phyloP scores from a whole-genome alignment of 2,797 vertebrate species.

The Cheirogaleus major region DNA sequence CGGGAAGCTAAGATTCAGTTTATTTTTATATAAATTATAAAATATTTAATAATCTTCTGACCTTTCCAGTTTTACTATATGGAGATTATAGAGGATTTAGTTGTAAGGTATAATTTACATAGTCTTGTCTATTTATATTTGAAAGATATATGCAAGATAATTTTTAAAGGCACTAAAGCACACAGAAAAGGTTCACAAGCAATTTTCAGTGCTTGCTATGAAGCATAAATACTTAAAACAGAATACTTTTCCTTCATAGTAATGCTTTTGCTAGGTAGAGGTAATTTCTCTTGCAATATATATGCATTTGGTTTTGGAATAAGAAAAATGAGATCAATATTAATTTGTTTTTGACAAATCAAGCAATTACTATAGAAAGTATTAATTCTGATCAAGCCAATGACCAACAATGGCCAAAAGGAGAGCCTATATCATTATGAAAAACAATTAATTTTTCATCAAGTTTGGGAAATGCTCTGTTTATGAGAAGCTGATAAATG shows the following conservation, averaged over 20 bases:
- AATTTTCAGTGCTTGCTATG: neutral
- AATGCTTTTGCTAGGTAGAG: neutral
- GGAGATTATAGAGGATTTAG: conserved; percentile 1
- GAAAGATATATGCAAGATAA: neutral
- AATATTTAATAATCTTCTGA: conserved; percentile 57
- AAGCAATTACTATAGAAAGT: neutral
- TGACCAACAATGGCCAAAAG: neutral
- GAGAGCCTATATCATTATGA: neutral
- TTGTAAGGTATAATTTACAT: conserved; percentile 47
- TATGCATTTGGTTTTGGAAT: neutral
- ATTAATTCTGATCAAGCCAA: neutral
- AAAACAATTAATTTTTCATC: neutral
- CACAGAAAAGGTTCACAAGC: neutral
- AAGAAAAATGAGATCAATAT: neutral
- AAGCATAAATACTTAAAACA: neutral
- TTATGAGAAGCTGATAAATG: neutral
- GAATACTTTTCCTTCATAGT: neutral
- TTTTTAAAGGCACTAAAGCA: neutral
- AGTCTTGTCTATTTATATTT: neutral
- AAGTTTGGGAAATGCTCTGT: neutral
- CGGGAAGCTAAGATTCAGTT: conserved; percentile 10
- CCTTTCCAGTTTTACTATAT: conserved; percentile 53
- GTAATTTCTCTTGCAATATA: neutral
- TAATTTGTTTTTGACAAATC: neutral
- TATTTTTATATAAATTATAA: conserved; percentile 55